Evolutionary conservation across 2,797 vertebrate genomes (phyloP), one percentile per base, ranked within the genome.

Genomic region (Octomys mimax): DNA sequence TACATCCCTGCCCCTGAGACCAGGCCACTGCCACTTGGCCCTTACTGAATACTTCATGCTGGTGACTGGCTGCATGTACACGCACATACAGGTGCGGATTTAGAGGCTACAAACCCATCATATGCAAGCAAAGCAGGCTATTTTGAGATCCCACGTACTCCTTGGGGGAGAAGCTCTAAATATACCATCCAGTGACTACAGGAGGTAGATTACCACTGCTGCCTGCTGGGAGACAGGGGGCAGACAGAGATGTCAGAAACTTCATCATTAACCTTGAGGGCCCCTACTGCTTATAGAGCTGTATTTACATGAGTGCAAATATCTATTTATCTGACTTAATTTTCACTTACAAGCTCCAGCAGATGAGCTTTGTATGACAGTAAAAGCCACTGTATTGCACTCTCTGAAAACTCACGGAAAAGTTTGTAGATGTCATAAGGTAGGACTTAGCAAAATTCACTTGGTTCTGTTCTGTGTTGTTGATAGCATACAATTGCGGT

Each of bases 151-250:
- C 68, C 70, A 71, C 89, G 95, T 62, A 36, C 59, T 92, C 62
- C 42, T 71, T 82, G 71, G 90, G 81, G 89, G 86, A 96, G 91
- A 96, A 70, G 79, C 86, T 96, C 97, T 96, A 98, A 98, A 96
- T 98, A 97, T 95, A 97, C 94, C 31, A 77, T 22, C 95, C 91
- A 84, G 95, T 66, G 94, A 46, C 92, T 36, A 77, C 68, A 12
- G 96, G 86, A 86, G 94, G 92, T 89, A 73, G 95, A 80, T 61
- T n/a, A 78, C 59, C 86, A 36, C 39, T 33, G 68, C 96, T 31
- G 89, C 95, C 92, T 95, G 96, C 96, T 96, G 97, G 90, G 81
- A n/a, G 28, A 96, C 93, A 88, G 5, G 81, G 86, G 92, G 94
- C 90, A 33, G 42, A 42, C 39, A 12, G 64, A 39, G 70, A 81